Base-by-base conservation (phyloP, 1,140 invertebrate species). In the Caenorhabditis inopinata region DNA sequence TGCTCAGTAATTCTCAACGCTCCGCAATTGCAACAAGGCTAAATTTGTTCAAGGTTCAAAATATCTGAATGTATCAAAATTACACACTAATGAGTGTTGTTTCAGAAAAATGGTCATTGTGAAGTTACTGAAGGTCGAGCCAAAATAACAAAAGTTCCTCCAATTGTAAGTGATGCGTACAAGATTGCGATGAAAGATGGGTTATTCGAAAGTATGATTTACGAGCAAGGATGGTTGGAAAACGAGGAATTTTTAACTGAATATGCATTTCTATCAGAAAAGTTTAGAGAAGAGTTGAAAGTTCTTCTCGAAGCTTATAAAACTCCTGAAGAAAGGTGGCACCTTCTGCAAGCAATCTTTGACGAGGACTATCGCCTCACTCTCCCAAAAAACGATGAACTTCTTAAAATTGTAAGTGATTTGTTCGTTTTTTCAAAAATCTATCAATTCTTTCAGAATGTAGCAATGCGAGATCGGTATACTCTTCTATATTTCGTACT, bases 11-110 rank as follows among this genome's bases (percentile, higher is more conserved):
- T 58, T 90, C 91, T 53, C 90, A 88, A 23, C 85, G 92, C 47
- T 85, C 90, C 51, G 93, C 94, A 4, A 91, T 99, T 35, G 94
- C 94, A 18, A 68, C 58, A 18, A n/a, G 58, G 38, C n/a, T 98
- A 1, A 93, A 87, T 73, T 81, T 90, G 49, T 78, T 84, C 62
- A 42, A 82, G 42, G 80, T 76, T 32, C n/a, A 2, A 21, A 16
- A 23, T 11, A 11, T 9, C 5, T 16, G n/a, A n/a, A 9, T 58
- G 3, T 18, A 0, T 16, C 7, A 11, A 25, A 25, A 9, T 16
- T 14, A 23, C 6, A 32, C n/a, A 58, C 0, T 3, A 1, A 58
- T 14, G 0, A 14, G 14, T 58, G 2, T 5, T 12, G 29, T 21
- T 68, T 38, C 58, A 68, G 58, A 68, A 68, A 42, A 68, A 68